phyloP scores from a whole-genome alignment of 2,888 invertebrate species.

The Amphipoea lucens region DNA sequence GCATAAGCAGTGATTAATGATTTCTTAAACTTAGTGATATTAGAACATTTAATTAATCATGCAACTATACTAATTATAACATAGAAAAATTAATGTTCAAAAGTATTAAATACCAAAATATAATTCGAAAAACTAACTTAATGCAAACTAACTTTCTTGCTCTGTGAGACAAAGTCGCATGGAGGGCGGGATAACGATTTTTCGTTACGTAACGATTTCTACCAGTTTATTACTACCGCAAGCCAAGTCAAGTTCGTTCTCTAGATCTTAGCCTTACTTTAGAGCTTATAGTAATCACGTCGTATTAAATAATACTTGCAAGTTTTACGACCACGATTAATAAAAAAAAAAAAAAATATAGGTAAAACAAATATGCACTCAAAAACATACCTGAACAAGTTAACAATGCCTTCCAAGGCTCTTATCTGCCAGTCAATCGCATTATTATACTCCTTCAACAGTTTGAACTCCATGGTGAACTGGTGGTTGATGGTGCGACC shows the following conservation, averaged over 20 bases:
- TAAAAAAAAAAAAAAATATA: neutral
- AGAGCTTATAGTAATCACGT: neutral
- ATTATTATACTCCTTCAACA: slow-evolving; percentile 88
- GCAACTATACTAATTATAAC: too few species aligned
- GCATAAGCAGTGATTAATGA: neutral
- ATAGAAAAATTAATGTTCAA: too few species aligned
- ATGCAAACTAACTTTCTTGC: too few species aligned
- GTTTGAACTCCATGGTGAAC: slow-evolving; percentile 92
- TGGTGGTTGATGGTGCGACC: slow-evolving; percentile 95
- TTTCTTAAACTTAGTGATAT: too few species aligned
- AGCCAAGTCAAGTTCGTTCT: neutral
- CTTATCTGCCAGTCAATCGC: slow-evolving; percentile 95
- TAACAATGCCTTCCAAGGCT: slow-evolving; percentile 90
- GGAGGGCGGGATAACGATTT: too few species aligned
- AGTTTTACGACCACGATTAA: neutral
- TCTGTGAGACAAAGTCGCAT: too few species aligned
- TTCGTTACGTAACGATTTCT: too few species aligned
- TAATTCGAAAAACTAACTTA: too few species aligned
- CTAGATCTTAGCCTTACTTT: neutral
- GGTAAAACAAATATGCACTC: neutral
- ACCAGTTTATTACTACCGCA: too few species aligned
- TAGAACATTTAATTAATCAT: too few species aligned
- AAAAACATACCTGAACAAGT: slow-evolving; percentile 84
- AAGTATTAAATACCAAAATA: too few species aligned
- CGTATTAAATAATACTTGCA: neutral